Conservation (phyloP, 2,113 vertebrate species). For the Hippocampus mohnikei region DNA sequence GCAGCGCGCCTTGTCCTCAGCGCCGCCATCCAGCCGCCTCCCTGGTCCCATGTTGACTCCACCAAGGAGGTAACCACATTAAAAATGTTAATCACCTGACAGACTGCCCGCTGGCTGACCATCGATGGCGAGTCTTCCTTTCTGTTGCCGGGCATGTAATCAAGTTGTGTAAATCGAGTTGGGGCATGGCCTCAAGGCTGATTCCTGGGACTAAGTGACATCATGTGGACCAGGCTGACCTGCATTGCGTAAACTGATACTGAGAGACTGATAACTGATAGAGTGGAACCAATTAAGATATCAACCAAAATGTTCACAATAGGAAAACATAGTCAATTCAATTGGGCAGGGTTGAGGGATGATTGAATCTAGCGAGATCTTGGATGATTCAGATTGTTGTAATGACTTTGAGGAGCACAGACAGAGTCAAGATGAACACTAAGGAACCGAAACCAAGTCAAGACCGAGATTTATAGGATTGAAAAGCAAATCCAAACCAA, state of each 20-base stretch:
- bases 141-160: slow-evolving; percentile 54
- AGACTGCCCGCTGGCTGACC: slow-evolving; percentile 30
- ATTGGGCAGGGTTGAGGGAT: slow-evolving; percentile 2
- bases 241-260: slow-evolving; percentile 19
- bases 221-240: slow-evolving; percentile 24
- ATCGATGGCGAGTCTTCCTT: slow-evolving; percentile 42
- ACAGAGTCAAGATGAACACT: not conserved
- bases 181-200: slow-evolving; percentile 18
- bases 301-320: slow-evolving; percentile 8
- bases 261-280: not conserved
- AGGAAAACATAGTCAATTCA: slow-evolving; percentile 8
- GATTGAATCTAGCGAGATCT: slow-evolving; percentile 26
- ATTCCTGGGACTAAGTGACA: slow-evolving; percentile 44
- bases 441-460: not conserved
- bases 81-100: slow-evolving; percentile 53
- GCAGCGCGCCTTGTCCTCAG: slow-evolving; percentile 35
- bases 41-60: slow-evolving; percentile 28
- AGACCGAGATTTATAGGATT: not conserved
- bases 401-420: slow-evolving; percentile 3
- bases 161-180: slow-evolving; percentile 52
- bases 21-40: slow-evolving; percentile 17
- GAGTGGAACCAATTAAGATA: slow-evolving; percentile 10
- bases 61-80: slow-evolving; percentile 61
- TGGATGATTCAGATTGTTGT: slow-evolving; percentile 19
- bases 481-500: too few relatives aligned